Conservation (phyloP, 2,113 vertebrate species). For the Centropristis striata region DNA sequence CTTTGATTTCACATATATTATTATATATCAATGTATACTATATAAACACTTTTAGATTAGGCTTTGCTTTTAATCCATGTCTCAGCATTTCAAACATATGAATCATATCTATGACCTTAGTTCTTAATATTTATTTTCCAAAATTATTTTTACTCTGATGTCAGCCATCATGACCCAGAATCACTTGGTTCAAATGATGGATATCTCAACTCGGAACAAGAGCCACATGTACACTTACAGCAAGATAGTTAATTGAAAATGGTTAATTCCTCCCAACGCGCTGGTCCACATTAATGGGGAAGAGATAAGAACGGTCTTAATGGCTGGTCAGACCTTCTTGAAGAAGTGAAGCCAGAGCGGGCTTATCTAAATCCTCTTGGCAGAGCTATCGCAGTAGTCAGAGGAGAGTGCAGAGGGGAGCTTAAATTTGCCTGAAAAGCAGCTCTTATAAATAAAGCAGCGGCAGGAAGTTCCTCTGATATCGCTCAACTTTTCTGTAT, state of each 20-base stretch:
- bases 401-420: conserved; percentile 64
- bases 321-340: conserved; percentile 75
- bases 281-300: conserved; percentile 61
- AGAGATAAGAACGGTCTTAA: conserved; percentile 75
- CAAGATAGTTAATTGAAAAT: conserved; percentile 66
- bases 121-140: neutral
- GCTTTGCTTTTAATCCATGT: conserved; percentile 25
- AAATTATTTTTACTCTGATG: conserved; percentile 21
- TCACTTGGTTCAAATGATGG: conserved; percentile 31
- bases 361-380: conserved; percentile 83
- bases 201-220: conserved; percentile 55
- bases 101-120: conserved; percentile 28
- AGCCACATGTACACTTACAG: conserved; percentile 55
- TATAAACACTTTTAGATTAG: conserved; percentile 36
- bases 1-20: conserved; percentile 35
- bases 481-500: conserved; percentile 22
- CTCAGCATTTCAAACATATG: conserved; percentile 15
- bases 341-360: conserved; percentile 63
- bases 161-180: conserved; percentile 13
- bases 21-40: neutral
- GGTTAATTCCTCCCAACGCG: conserved; percentile 62
- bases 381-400: conserved; percentile 64
- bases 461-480: conserved; percentile 56
- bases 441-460: conserved; percentile 70
- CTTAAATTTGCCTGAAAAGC: conserved; percentile 79